Percentiles rank a stretch among this genome's conserved stretches.
Evolutionary conservation across 2,113 vertebrate species (phyloP).

Genomic region (Cygnus buccinator): DNA sequence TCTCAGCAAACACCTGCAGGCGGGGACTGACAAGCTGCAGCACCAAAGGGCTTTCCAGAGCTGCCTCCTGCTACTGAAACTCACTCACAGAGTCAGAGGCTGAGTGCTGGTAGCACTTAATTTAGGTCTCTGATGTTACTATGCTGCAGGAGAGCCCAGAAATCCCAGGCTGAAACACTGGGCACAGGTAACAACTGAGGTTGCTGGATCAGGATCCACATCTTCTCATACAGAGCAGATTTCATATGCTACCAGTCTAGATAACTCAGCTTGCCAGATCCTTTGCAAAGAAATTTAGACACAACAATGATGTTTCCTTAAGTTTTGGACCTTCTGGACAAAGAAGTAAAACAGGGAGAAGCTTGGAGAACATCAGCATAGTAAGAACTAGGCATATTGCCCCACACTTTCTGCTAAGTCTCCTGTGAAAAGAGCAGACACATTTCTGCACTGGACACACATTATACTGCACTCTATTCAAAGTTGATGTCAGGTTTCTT

Average conservation of each 20-base stretch:
- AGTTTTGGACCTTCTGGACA: slow-evolving; percentile 10
- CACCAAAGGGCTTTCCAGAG: slow-evolving; percentile 35
- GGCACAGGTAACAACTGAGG: slow-evolving; percentile 31
- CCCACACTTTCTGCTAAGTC: slow-evolving; percentile 30
- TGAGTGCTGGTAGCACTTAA: slow-evolving; percentile 12
- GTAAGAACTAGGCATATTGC: slow-evolving; percentile 38
- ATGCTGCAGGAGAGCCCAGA: slow-evolving; percentile 8
- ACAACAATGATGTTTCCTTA: slow-evolving; percentile 31
- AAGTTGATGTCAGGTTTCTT: slow-evolving; percentile 60
- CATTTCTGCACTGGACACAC: slow-evolving; percentile 31
- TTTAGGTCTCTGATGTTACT: slow-evolving; percentile 44
- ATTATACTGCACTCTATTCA: slow-evolving; percentile 30
- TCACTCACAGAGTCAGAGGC: not conserved
- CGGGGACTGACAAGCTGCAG: slow-evolving; percentile 29
- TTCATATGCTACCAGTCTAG: slow-evolving; percentile 33
- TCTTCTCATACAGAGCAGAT: slow-evolving; percentile 65
- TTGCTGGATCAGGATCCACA: slow-evolving; percentile 59
- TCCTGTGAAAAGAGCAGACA: slow-evolving; percentile 21
- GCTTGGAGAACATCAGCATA: not conserved
- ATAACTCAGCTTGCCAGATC: slow-evolving; percentile 45
- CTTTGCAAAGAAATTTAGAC: slow-evolving; percentile 52
- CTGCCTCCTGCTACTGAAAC: not conserved
- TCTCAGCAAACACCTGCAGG: slow-evolving; percentile 42
- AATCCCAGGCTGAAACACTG: slow-evolving; percentile 19
- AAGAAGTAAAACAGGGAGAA: slow-evolving; percentile 18